These are phyloP conservation scores for Rhagoletis pomonella DNA, from an alignment of 1,140 invertebrate genomes.

Conservation along the genomic window DNA sequence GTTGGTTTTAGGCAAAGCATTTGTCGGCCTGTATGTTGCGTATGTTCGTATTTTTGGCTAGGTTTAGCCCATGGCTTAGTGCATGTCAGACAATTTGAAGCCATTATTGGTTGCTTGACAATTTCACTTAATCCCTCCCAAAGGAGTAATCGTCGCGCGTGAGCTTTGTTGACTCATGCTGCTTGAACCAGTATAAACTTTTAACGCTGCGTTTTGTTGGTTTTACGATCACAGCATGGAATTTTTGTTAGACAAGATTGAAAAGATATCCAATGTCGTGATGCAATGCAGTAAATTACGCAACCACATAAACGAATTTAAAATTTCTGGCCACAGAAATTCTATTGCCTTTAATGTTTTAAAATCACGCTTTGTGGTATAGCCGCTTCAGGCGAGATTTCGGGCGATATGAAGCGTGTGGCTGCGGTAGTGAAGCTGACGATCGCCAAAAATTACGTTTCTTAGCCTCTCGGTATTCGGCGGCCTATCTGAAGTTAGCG, in stretches of 20 bases:
- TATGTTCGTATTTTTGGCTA: background rate
- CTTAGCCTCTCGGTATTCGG: too few relatives aligned
- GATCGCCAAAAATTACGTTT: too few relatives aligned
- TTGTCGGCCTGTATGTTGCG: background rate
- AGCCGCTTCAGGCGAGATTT: too few relatives aligned
- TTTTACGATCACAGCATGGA: background rate
- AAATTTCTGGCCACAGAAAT: background rate
- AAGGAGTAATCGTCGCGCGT: constrained; percentile 24
- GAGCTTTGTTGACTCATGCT: background rate
- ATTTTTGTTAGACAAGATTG: constrained; percentile 29
- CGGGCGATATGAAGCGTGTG: too few relatives aligned
- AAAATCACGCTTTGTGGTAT: too few relatives aligned
- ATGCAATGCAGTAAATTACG: background rate
- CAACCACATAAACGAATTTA: constrained; percentile 12
- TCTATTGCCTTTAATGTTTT: too few relatives aligned
- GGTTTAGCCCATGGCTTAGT: constrained; percentile 36
- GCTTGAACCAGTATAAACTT: background rate
- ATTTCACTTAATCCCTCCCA: constrained; percentile 51
- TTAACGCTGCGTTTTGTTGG: background rate
- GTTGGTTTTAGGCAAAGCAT: background rate
- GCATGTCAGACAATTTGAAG: constrained; percentile 49
- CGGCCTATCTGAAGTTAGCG: too few relatives aligned
- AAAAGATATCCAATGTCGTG: constrained; percentile 14
- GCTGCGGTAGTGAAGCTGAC: too few relatives aligned
- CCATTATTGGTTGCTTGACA: constrained; percentile 51